A percentile compares a stretch with the other conserved stretches of the same genome.
phyloP scores from a whole-genome alignment of 92 coral and sea anemone genomes.

The Anthopleura xanthogrammica region DNA sequence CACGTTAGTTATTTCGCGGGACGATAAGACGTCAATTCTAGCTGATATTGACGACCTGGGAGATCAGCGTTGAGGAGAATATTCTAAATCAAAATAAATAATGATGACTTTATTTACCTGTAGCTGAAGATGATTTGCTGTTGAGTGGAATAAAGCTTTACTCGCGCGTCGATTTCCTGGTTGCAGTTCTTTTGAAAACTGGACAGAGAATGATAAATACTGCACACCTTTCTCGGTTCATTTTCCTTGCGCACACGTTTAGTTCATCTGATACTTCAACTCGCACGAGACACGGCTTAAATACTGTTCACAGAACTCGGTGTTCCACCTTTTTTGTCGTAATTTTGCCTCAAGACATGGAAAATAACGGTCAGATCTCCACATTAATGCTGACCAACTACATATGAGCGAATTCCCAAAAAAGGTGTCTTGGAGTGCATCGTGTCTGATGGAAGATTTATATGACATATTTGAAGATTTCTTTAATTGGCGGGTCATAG shows the following conservation, averaged over 20 bases:
- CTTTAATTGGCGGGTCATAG: constrained; percentile 27
- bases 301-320: background rate
- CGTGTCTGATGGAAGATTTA: constrained; percentile 15
- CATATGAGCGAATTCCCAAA: constrained; percentile 1
- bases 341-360: constrained; percentile 4
- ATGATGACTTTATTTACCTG: background rate
- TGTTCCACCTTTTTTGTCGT: background rate
- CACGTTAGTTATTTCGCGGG: too few species aligned
- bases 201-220: background rate
- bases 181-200: constrained; percentile 21
- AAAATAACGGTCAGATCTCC: background rate
- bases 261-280: constrained; percentile 10
- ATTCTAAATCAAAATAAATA: background rate
- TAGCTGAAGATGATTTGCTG: background rate
- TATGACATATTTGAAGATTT: constrained; percentile 17
- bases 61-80: background rate
- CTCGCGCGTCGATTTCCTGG: constrained; percentile 8
- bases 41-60: too few species aligned
- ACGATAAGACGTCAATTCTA: too few species aligned
- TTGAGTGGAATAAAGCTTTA: constrained; percentile 6
- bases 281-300: background rate
- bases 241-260: constrained; percentile 2
- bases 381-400: background rate
- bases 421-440: constrained; percentile 5
- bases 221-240: constrained; percentile 12